These are phyloP conservation scores for Microcebus murinus DNA, from an alignment of 2,113 vertebrate species.

Conservation along the genomic window DNA sequence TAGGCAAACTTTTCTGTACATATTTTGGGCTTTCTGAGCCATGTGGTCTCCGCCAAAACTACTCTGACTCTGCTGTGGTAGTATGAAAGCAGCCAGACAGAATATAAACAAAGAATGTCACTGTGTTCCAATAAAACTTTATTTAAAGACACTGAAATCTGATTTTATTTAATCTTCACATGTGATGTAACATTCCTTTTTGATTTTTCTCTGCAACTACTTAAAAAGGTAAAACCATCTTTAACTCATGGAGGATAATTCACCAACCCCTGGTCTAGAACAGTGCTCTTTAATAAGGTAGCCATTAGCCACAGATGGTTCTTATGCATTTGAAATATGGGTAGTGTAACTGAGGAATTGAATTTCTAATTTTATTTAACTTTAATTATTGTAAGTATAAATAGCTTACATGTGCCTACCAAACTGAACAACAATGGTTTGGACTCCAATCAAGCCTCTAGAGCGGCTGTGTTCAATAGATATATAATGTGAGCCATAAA, in stretches of 20 bases:
- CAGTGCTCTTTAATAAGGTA: neutral
- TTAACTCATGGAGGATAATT: neutral
- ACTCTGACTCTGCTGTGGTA: neutral
- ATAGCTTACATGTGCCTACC: neutral
- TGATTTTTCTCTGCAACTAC: neutral
- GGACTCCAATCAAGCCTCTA: neutral
- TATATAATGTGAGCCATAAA: neutral
- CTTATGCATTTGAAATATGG: neutral
- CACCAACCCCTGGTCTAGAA: neutral
- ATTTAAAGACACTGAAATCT: neutral
- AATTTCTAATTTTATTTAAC: neutral
- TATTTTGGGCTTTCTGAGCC: neutral
- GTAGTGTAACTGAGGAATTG: neutral
- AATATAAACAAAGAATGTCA: neutral
- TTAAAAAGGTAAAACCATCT: neutral
- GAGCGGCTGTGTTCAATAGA: neutral
- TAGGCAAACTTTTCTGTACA: neutral
- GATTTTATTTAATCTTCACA: neutral
- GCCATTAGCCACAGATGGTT: neutral
- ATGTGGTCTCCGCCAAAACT: neutral
- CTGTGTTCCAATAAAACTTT: neutral
- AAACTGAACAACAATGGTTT: neutral
- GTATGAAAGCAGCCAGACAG: neutral
- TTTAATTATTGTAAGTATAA: neutral
- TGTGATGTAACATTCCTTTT: neutral